Evolutionary conservation across 2,797 vertebrate species (phyloP).

Genomic region (Carcharodon carcharias): DNA sequence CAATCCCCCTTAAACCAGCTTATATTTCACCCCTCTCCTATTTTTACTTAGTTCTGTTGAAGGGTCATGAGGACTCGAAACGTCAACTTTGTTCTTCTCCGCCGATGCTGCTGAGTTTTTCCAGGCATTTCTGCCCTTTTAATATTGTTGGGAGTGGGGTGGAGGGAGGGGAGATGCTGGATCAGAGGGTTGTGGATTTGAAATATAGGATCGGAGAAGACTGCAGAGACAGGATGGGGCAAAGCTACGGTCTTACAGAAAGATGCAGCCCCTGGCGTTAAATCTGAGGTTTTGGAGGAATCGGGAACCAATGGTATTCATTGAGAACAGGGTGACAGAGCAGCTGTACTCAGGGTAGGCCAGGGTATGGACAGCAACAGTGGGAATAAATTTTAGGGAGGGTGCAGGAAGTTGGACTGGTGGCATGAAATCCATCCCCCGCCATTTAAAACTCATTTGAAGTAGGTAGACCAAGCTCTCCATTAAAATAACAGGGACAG

Average conservation of each 20-base stretch:
- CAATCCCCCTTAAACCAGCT: too few relatives aligned
- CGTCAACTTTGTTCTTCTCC: too few relatives aligned
- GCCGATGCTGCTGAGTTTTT: too few relatives aligned
- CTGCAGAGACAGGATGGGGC: background rate
- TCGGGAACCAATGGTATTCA: background rate
- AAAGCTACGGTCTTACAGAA: background rate
- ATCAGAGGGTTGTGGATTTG: background rate
- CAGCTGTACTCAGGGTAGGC: background rate
- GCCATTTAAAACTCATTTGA: background rate
- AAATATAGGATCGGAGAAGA: background rate
- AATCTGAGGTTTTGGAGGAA: background rate
- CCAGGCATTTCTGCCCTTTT: too few relatives aligned
- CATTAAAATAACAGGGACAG: background rate
- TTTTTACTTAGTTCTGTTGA: too few relatives aligned
- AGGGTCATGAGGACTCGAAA: too few relatives aligned
- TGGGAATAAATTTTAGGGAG: background rate
- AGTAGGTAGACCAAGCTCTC: background rate
- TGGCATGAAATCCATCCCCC: background rate
- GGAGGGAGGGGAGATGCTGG: background rate
- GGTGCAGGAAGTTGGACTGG: background rate
- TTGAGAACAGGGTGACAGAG: background rate
- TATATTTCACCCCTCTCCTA: too few relatives aligned
- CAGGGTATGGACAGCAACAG: background rate
- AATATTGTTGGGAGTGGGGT: background rate
- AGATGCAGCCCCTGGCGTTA: background rate